Base-by-base conservation (phyloP, 2,797 vertebrate species). In the Phoeniculus purpureus region DNA sequence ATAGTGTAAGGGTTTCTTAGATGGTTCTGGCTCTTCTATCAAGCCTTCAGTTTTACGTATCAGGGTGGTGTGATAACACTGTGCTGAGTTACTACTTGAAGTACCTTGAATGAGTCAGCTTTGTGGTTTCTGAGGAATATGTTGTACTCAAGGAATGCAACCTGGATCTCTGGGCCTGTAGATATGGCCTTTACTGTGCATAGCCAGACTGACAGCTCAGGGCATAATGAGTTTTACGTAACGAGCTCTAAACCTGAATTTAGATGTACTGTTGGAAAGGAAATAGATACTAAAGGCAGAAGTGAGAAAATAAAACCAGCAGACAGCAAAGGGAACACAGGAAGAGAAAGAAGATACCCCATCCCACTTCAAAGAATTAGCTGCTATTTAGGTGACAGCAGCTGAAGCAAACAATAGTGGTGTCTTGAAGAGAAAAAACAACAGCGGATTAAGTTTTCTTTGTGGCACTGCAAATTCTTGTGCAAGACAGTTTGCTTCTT, bases 71-170 rank as follows among this genome's bases (percentile, higher is more conserved):
- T 58, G 27, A 77, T 29, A 84, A 43, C 23, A 48, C 18, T 48
- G 8, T 32, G 26, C 10, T 52, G 55, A 79, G 25, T 61, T 86
- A 43, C 52, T 65, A 80, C 16, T 27, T 82, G 68, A 84, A 72
- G 70, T 34, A 34, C 13, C 54, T 54, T 10, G n/a, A 83, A 59
- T 62, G 55, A 93, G 81, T 86, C 94, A 94, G 81, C 34, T 85
- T 43, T 89, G 90, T 60, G 90, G 85, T 87, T 95, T 91, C 68
- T 74, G 48, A 87, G 81, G 90, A 93, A 95, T 62, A 19, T 21
- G 62, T 48, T 55, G 26, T n/a, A 37, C 48, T 95, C 68, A 80
- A 91, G 61, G 78, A 93, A 85, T 79, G 75, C 48, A 87, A 9
- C 48, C 37, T 14, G 31, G 55, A 71, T 83, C 55, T 65, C 37